Conservation (phyloP, 2,888 invertebrate species). For the Aphrophora alni region DNA sequence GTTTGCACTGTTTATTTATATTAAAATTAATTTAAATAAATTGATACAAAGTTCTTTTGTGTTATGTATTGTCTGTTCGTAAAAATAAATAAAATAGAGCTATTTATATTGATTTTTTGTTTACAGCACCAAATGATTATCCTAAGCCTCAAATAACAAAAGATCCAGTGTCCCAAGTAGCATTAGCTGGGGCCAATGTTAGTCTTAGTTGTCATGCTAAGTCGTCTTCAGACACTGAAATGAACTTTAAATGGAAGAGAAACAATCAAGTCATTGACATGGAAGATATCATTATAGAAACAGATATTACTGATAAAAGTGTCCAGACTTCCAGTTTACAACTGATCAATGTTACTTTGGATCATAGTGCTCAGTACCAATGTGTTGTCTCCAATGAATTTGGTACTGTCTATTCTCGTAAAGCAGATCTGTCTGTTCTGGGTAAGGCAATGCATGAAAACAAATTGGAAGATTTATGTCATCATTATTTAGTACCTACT, state of each 20-base stretch:
- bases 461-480: neutral
- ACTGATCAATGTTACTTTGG: conserved; percentile 77
- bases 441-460: conserved; percentile 60
- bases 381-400: conserved; percentile 90
- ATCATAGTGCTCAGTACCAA: conserved; percentile 88
- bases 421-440: conserved; percentile 84
- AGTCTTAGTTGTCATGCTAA: conserved; percentile 83
- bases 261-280: conserved; percentile 71
- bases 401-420: conserved; percentile 88
- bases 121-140: conserved; percentile 66
- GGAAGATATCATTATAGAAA: conserved; percentile 46
- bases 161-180: conserved; percentile 81
- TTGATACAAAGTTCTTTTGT: too few species aligned
- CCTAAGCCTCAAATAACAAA: conserved; percentile 85
- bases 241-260: conserved; percentile 87
- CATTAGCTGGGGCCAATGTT: conserved; percentile 87
- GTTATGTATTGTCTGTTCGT: too few species aligned
- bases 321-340: conserved; percentile 70
- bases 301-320: conserved; percentile 63
- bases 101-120: too few species aligned
- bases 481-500: neutral
- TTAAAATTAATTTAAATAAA: too few species aligned
- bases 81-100: too few species aligned
- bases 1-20: too few species aligned
- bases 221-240: conserved; percentile 75